A percentile compares a stretch with the other conserved stretches of the same genome.
phyloP scores from a whole-genome alignment of 1,140 invertebrate genomes.

The Spodoptera litura region DNA sequence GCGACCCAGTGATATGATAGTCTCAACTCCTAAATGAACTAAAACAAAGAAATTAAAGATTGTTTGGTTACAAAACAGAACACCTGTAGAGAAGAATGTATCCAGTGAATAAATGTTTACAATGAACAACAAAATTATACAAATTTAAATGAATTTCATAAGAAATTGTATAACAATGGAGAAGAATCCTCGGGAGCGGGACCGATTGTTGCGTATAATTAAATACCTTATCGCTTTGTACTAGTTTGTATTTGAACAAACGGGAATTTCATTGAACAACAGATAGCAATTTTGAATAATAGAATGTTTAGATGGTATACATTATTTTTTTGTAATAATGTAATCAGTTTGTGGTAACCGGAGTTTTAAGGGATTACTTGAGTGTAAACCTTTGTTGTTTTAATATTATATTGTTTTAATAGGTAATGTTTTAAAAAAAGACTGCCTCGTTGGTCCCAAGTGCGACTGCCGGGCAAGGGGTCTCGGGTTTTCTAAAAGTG shows the following conservation, averaged over 20 bases:
- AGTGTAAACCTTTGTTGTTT: too few species aligned
- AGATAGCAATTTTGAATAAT: not conserved
- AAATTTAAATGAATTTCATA: conserved; percentile 7
- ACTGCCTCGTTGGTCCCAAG: too few species aligned
- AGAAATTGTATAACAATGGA: conserved; percentile 17
- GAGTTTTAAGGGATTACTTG: too few species aligned
- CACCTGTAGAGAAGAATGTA: not conserved
- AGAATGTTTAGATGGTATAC: too few species aligned
- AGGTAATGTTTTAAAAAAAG: too few species aligned
- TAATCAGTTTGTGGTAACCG: too few species aligned
- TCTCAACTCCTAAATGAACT: too few species aligned
- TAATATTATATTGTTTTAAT: too few species aligned
- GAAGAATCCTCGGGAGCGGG: not conserved
- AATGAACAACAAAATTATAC: conserved; percentile 5
- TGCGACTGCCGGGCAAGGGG: too few species aligned
- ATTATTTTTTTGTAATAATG: too few species aligned
- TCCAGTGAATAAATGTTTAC: not conserved
- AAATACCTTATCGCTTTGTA: conserved; percentile 24
- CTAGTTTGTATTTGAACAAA: conserved; percentile 3
- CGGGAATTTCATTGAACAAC: conserved; percentile 12
- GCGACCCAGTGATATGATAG: too few species aligned
- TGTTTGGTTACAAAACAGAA: not conserved
- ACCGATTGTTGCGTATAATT: conserved; percentile 12
- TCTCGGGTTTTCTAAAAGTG: too few species aligned
- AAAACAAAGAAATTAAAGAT: not conserved